phyloP scores from a whole-genome alignment of 2,888 invertebrate genomes.

The Drosophila engyochracea region DNA sequence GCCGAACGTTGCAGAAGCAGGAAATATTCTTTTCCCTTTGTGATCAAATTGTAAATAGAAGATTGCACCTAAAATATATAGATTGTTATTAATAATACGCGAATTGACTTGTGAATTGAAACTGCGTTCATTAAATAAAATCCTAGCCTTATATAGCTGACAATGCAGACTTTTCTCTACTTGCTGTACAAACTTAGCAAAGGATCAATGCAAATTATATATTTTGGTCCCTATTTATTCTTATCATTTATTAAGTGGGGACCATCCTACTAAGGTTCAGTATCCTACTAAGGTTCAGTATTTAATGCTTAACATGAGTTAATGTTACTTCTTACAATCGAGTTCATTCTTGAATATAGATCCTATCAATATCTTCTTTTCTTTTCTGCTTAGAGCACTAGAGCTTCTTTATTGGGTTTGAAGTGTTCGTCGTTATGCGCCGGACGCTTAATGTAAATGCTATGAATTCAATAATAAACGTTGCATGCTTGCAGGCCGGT shows the following conservation, averaged over 20 bases:
- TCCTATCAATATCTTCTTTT: neutral
- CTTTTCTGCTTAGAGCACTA: neutral
- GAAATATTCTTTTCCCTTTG: neutral
- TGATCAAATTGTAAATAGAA: neutral
- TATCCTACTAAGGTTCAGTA: neutral
- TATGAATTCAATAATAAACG: conserved; percentile 60
- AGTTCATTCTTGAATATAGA: neutral
- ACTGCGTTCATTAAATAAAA: neutral
- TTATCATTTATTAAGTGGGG: neutral
- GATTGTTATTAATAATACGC: neutral
- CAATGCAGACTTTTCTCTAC: neutral
- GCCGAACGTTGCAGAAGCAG: neutral
- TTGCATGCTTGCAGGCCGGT: conserved; percentile 50
- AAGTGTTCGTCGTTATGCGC: conserved; percentile 10
- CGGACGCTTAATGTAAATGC: conserved; percentile 20
- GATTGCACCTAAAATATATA: neutral
- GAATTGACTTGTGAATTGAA: neutral
- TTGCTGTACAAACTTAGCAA: accelerated
- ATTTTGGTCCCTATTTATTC: neutral
- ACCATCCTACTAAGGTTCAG: neutral
- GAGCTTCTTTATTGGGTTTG: conserved; percentile 5
- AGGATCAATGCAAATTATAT: neutral
- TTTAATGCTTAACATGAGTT: neutral
- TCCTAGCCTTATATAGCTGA: accelerated
- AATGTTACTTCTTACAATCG: neutral